Evolutionary conservation across 2,797 vertebrate genomes (phyloP).

Genomic region (Chiroxiphia lanceolata): DNA sequence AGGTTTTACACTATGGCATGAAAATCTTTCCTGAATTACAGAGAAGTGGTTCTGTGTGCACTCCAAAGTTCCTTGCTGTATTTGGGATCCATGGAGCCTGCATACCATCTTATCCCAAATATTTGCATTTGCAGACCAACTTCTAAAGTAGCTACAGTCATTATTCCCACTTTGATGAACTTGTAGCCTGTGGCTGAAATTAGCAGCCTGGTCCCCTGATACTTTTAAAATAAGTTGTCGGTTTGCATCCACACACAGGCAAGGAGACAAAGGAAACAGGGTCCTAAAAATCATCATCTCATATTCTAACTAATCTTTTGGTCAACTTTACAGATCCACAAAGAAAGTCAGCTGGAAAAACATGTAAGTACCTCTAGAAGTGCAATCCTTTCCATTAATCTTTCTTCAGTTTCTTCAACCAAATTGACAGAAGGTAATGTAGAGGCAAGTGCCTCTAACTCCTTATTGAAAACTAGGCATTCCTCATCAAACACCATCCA

Average conservation of each 20-base stretch:
- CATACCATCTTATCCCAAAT: neutral
- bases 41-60: neutral
- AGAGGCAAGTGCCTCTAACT: conserved; percentile 77
- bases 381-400: conserved; percentile 74
- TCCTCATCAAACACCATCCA: conserved; percentile 86
- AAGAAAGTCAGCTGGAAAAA: neutral
- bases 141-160: neutral
- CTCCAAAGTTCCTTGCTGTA: neutral
- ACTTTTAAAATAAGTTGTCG: neutral
- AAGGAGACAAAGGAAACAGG: neutral
- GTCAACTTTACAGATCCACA: neutral
- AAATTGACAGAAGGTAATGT: conserved; percentile 75
- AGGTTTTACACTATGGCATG: neutral
- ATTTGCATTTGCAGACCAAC: neutral
- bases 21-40: neutral
- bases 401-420: conserved; percentile 81
- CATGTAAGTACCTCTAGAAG: conserved; percentile 79
- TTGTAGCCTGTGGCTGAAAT: neutral
- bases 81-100: neutral
- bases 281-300: neutral
- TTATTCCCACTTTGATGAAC: neutral
- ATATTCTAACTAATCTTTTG: neutral
- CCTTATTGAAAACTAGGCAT: conserved; percentile 72
- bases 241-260: neutral
- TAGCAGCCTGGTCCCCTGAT: neutral